Evolutionary conservation across 2,888 invertebrate species (phyloP), one percentile per base, ranked within the genome.

Genomic region (Thera obeliscata): DNA sequence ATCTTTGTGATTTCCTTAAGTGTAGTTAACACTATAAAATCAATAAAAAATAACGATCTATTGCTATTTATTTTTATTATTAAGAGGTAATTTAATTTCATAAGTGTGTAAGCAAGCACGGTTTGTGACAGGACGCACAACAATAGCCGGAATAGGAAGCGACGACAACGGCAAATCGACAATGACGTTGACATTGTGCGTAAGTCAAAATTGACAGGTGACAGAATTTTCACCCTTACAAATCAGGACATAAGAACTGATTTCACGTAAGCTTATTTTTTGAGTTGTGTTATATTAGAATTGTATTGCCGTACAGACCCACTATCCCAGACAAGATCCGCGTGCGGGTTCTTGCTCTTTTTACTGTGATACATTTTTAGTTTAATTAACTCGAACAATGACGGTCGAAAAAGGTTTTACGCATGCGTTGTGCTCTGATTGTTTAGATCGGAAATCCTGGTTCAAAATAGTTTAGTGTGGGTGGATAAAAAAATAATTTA

Each of bases 71-170:
- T 56, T 61, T 61, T 36, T 48, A 5, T 43, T 36, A 48, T 48
- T 6, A 3, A 46, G 2, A 57, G 12, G n/a, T 50, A 2, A 22
- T 61, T 61, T 52, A 33, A 38, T 61, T 52, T 66, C 48, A 12
- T 36, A 52, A 41, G 85, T 79, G 82, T 82, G 80, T 79, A 84
- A 83, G 84, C 82, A 85, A 83, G 84, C 82, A 85, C 84, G 82
- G 41, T 82, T 80, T 83, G 82, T 79, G 43, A 56, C 56, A 90
- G 90, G 90, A 90, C 89, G 90, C 87, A 83, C 86, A 87, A 92
- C 92, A 92, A 91, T 91, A 89, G 91, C 91, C 91, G 92, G 91
- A 92, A 91, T 91, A 90, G 92, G 91, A 91, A 91, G 90, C 87
- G 87, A 83, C 86, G 86, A 82, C 86, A 82, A 83, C 83, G 84